Conservation (phyloP, 2,888 invertebrate genomes). For the Argyresthia albistria region DNA sequence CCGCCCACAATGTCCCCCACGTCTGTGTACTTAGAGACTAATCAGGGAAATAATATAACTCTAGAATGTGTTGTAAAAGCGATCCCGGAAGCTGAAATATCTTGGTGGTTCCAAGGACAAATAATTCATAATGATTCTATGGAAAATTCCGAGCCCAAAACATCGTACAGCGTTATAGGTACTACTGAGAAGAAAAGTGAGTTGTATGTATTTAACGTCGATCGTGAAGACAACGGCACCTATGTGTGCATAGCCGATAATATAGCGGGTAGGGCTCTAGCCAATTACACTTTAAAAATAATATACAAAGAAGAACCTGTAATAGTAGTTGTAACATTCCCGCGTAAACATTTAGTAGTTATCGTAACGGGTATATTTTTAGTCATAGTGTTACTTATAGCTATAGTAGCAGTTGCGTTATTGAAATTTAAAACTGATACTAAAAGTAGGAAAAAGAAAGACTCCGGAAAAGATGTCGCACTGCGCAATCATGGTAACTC, state of each 20-base stretch:
- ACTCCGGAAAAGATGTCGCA: slow-evolving; percentile 75
- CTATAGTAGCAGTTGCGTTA: slow-evolving; percentile 77
- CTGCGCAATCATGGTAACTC: slow-evolving; percentile 69
- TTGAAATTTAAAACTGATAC: slow-evolving; percentile 68
- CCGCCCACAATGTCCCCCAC: slow-evolving; percentile 84
- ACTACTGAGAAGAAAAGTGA: slow-evolving; percentile 82
- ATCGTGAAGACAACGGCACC: slow-evolving; percentile 86
- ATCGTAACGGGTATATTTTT: slow-evolving; percentile 77
- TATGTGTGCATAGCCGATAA: slow-evolving; percentile 91
- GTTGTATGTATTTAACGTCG: slow-evolving; percentile 83
- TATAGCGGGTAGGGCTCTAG: slow-evolving; percentile 82
- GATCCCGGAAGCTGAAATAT: slow-evolving; percentile 84
- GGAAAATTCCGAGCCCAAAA: slow-evolving; percentile 1
- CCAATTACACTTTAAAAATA: slow-evolving; percentile 86
- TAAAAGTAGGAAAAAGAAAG: slow-evolving; percentile 66
- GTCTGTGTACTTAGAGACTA: slow-evolving; percentile 82
- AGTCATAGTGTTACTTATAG: slow-evolving; percentile 75
- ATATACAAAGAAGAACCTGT: slow-evolving; percentile 81
- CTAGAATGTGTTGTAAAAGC: slow-evolving; percentile 86
- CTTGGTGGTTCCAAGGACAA: slow-evolving; percentile 89
- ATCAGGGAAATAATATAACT: slow-evolving; percentile 86
- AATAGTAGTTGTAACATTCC: slow-evolving; percentile 77
- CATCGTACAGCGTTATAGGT: background rate
- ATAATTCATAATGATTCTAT: slow-evolving; percentile 83
- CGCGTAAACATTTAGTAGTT: slow-evolving; percentile 79